phyloP scores from a whole-genome alignment of 2,888 invertebrate genomes.

The Thereva unica region DNA sequence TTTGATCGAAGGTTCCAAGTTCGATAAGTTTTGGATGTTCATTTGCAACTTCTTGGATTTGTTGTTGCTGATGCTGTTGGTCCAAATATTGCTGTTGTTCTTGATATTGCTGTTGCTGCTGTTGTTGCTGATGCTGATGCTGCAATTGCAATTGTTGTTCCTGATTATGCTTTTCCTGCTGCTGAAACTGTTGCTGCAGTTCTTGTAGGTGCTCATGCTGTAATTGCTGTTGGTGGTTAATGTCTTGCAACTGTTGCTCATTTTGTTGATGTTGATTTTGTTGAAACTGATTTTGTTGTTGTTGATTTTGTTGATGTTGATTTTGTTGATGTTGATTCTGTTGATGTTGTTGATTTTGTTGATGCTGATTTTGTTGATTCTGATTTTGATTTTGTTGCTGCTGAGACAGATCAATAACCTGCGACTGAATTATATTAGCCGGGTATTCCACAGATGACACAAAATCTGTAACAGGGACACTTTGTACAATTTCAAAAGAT shows the following conservation, averaged over 20 bases:
- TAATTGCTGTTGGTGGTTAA: no score
- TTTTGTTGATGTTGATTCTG: no score
- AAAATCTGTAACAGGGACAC: slow-evolving; percentile 70
- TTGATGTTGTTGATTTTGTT: no score
- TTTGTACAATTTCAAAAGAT: slow-evolving; percentile 65
- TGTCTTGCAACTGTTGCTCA: no score
- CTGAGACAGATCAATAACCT: slow-evolving; percentile 61
- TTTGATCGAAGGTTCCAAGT: slow-evolving; percentile 27
- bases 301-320: no score
- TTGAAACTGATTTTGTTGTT: slow-evolving; percentile 40
- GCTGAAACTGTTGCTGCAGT: slow-evolving; percentile 17
- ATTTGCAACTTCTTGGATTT: not conserved
- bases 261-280: no score
- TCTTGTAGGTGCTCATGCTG: no score
- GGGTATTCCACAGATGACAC: slow-evolving; percentile 74
- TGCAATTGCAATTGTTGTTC: slow-evolving; percentile 41
- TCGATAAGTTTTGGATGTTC: slow-evolving; percentile 34
- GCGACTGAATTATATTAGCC: slow-evolving; percentile 66
- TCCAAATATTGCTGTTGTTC: slow-evolving; percentile 4
- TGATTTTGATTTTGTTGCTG: slow-evolving; percentile 11
- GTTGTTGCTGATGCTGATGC: not conserved
- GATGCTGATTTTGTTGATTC: slow-evolving; percentile 19
- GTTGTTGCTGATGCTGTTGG: slow-evolving; percentile 59
- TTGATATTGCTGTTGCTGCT: slow-evolving; percentile 23
- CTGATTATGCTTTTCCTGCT: slow-evolving; percentile 18